phyloP scores from a whole-genome alignment of 1,140 invertebrate species.

The Lineus longissimus region DNA sequence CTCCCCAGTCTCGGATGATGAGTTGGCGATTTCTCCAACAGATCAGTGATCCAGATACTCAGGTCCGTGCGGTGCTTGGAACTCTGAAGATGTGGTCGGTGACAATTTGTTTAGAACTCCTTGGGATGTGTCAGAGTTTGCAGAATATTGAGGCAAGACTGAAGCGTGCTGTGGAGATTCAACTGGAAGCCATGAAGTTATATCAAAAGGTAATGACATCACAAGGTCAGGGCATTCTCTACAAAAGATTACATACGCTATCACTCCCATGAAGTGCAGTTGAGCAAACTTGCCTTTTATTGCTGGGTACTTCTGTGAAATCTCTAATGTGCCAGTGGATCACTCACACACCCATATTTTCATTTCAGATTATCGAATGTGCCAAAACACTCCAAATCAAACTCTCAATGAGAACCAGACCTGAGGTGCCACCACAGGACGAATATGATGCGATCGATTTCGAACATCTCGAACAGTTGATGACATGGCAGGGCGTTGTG shows the following conservation, averaged over 20 bases:
- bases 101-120: conserved; percentile 36
- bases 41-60: conserved; percentile 25
- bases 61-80: conserved; percentile 33
- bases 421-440: not conserved
- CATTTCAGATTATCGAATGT: conserved; percentile 39
- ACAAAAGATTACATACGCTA: too few species aligned
- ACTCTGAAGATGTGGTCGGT: conserved; percentile 32
- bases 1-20: not conserved
- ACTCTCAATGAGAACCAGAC: conserved; percentile 13
- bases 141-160: conserved; percentile 18
- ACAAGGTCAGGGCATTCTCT: too few species aligned
- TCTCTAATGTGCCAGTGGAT: not conserved
- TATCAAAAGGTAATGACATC: conserved; percentile 31
- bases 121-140: conserved; percentile 31
- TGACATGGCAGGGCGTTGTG: conserved; percentile 33
- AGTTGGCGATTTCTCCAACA: conserved; percentile 12
- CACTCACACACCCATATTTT: not conserved
- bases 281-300: too few species aligned
- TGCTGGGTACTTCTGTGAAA: too few species aligned
- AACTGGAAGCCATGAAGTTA: conserved; percentile 31
- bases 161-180: conserved; percentile 19
- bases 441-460: not conserved
- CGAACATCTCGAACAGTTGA: conserved; percentile 28
- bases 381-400: conserved; percentile 25
- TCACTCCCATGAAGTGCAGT: too few species aligned